A percentile compares a stretch with the other conserved stretches of the same genome.
These are phyloP conservation scores for Xenopus petersii DNA, from an alignment of 2,797 vertebrate species.

Conservation along the genomic window DNA sequence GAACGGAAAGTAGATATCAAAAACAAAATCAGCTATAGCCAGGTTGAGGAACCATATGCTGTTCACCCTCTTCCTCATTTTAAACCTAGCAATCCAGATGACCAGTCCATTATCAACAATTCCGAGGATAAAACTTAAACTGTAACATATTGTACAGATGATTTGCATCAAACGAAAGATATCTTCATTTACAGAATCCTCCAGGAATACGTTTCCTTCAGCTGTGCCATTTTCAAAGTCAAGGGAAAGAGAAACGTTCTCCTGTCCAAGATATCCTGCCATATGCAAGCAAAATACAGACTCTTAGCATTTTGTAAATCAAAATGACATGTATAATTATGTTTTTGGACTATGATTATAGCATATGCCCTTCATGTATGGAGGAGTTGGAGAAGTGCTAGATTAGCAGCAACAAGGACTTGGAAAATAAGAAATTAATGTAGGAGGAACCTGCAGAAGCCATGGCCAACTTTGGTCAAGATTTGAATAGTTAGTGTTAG, in stretches of 20 bases:
- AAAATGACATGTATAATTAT: no score
- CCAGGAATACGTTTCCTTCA: neutral
- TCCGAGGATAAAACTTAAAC: conserved; percentile 67
- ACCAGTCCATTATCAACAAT: conserved; percentile 82
- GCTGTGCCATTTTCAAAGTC: no score
- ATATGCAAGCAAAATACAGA: neutral
- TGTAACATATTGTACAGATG: conserved; percentile 51
- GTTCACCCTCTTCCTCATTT: conserved; percentile 50
- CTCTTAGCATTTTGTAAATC: no score
- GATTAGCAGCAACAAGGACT: no score
- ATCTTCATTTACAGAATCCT: neutral
- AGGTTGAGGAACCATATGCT: conserved; percentile 53
- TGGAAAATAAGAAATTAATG: no score
- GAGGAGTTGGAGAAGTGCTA: no score
- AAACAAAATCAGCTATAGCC: conserved; percentile 52
- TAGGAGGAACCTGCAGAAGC: no score
- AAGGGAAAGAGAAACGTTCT: neutral
- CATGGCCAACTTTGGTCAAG: no score
- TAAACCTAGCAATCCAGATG: conserved; percentile 74
- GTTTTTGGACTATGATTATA: no score
- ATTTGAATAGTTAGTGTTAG: no score
- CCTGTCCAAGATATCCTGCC: conserved; percentile 1
- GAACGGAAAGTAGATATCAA: conserved; percentile 46
- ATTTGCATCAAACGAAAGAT: neutral
- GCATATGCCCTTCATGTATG: no score